Percentiles rank a stretch among this genome's conserved stretches.
phyloP scores from a whole-genome alignment of 2,113 vertebrate species.

The Amphiprion ocellaris region DNA sequence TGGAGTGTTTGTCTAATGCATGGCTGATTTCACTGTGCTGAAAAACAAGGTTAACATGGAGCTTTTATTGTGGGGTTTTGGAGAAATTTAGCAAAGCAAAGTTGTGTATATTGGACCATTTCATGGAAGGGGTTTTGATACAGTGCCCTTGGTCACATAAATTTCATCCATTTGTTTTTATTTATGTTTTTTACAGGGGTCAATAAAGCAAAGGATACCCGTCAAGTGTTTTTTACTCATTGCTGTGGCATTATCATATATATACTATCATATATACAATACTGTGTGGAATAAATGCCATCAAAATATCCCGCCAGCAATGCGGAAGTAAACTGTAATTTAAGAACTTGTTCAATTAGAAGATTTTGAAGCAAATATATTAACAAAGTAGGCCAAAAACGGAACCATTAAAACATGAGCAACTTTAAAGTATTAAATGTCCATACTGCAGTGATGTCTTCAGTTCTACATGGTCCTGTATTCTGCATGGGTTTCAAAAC shows the following conservation, averaged over 20 bases:
- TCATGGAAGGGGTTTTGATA: slow-evolving; percentile 27
- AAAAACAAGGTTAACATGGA: too few species aligned
- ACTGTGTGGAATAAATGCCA: slow-evolving; percentile 38
- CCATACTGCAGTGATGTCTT: not conserved
- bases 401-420: slow-evolving; percentile 12
- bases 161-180: slow-evolving; percentile 25
- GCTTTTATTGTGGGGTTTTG: slow-evolving; percentile 4
- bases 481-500: not conserved
- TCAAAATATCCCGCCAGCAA: slow-evolving; percentile 31
- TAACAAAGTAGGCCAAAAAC: slow-evolving; percentile 9
- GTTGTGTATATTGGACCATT: not conserved
- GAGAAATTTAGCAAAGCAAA: slow-evolving; percentile 2
- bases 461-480: not conserved
- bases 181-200: slow-evolving; percentile 50
- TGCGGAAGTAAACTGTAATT: slow-evolving; percentile 43
- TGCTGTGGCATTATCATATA: slow-evolving; percentile 22
- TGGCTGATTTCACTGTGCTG: too few species aligned
- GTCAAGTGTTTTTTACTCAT: slow-evolving; percentile 57
- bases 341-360: slow-evolving; percentile 28
- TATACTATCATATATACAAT: slow-evolving; percentile 51
- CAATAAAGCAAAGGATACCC: slow-evolving; percentile 49
- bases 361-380: slow-evolving; percentile 20
- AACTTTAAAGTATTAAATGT: slow-evolving; percentile 21
- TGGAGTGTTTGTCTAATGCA: not conserved
- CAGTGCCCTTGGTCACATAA: not conserved